Conservation (phyloP, 2,888 invertebrate genomes). For the Phyllotreta striolata region DNA sequence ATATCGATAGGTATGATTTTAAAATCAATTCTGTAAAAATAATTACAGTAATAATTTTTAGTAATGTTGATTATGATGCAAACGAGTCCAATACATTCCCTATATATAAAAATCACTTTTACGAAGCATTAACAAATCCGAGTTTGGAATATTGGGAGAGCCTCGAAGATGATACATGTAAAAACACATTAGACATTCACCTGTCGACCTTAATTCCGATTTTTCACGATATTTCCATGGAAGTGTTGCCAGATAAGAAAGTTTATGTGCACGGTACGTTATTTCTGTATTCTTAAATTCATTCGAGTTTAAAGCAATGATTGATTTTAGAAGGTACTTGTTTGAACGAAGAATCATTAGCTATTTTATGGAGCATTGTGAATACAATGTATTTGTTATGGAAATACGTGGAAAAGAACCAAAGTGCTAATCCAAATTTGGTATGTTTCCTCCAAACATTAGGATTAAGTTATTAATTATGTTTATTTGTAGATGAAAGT, state of each 20-base stretch:
- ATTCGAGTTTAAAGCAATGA: background rate
- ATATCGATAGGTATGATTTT: conserved; percentile 14
- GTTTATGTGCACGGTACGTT: conserved; percentile 33
- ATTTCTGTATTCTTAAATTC: conserved; percentile 41
- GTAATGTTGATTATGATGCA: conserved; percentile 18
- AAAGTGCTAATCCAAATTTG: conserved; percentile 37
- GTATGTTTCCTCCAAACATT: conserved; percentile 43
- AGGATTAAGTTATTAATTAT: conserved; percentile 11
- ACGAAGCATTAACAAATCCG: conserved; percentile 28
- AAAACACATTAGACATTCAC: conserved; percentile 65
- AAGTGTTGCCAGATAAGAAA: conserved; percentile 68
- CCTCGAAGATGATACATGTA: conserved; percentile 12
- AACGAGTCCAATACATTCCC: conserved; percentile 32
- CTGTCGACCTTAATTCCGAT: conserved; percentile 76
- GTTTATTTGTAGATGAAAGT: conserved; percentile 58
- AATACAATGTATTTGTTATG: conserved; percentile 68
- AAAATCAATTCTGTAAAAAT: background rate
- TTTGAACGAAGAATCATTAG: conserved; percentile 70
- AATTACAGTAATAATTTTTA: conserved; percentile 16
- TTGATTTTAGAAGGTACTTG: conserved; percentile 53
- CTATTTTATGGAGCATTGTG: conserved; percentile 69
- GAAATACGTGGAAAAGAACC: conserved; percentile 42
- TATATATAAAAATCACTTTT: conserved; percentile 38
- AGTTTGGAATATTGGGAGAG: conserved; percentile 6
- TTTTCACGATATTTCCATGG: conserved; percentile 85